Conservation (phyloP, 2,797 vertebrate species). For the Triplophysa bombifrons region DNA sequence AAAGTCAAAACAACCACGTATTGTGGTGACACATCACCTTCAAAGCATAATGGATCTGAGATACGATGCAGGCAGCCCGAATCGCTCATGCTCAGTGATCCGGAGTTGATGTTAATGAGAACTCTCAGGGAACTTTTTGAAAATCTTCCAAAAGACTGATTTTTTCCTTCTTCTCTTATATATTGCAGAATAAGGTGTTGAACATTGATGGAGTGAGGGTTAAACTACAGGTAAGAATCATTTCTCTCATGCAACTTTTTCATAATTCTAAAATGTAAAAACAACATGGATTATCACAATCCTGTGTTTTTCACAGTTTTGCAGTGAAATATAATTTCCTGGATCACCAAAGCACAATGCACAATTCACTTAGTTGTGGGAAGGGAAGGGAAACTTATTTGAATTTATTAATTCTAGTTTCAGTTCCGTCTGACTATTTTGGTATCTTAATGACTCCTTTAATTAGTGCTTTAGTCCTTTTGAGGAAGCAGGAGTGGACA, state of each 20-base stretch:
- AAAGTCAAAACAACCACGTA: background rate
- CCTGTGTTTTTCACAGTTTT: background rate
- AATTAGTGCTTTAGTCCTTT: background rate
- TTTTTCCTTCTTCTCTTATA: background rate
- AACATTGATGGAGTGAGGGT: conserved; percentile 82
- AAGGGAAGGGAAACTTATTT: background rate
- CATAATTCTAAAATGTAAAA: background rate
- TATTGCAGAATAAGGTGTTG: conserved; percentile 83
- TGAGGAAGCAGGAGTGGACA: background rate
- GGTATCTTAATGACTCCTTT: background rate
- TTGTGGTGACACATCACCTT: conserved; percentile 15
- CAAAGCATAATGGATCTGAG: conserved; percentile 18
- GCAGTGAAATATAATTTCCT: no score
- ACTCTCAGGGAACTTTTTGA: background rate
- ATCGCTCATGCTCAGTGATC: background rate
- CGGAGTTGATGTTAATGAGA: conserved; percentile 3
- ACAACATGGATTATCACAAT: background rate
- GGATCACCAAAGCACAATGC: background rate
- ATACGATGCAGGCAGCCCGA: background rate
- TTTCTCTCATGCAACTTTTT: background rate
- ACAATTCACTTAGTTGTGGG: background rate
- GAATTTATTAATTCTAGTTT: background rate
- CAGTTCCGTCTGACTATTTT: background rate
- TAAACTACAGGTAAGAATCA: conserved; percentile 79
- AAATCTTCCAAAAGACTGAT: conserved; percentile 4